Evolutionary conservation across 2,797 vertebrate species (phyloP).

Genomic region (Coregonus sp.): DNA sequence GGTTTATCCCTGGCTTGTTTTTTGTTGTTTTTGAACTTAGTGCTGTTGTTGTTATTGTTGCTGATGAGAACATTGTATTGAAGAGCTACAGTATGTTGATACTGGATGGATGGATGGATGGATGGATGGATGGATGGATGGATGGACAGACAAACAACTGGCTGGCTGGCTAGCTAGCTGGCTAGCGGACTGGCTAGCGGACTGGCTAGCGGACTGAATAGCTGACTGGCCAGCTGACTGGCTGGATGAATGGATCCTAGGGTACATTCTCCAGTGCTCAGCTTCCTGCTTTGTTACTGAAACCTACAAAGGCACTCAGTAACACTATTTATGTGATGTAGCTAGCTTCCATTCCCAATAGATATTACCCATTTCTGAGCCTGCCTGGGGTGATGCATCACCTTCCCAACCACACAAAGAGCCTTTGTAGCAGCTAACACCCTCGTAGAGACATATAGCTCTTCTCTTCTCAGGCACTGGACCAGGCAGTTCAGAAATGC

Average conservation of each 20-base stretch:
- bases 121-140: too few relatives aligned
- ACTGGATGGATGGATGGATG: not conserved
- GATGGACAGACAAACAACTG: not conserved
- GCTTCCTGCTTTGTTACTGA: not conserved
- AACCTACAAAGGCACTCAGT: not conserved
- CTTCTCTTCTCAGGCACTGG: too few relatives aligned
- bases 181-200: too few relatives aligned
- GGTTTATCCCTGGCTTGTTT: not conserved
- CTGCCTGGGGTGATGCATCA: not conserved
- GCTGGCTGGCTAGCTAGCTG: too few relatives aligned
- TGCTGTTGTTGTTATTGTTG: not conserved
- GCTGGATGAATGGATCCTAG: too few relatives aligned
- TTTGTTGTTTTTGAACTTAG: too few relatives aligned
- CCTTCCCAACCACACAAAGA: not conserved
- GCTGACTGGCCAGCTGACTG: too few relatives aligned
- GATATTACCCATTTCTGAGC: not conserved
- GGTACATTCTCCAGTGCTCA: too few relatives aligned
- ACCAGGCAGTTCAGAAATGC: not conserved
- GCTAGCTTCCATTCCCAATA: not conserved
- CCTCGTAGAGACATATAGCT: too few relatives aligned
- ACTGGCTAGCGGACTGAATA: too few relatives aligned
- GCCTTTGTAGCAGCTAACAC: slow-evolving; percentile 5
- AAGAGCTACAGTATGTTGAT: not conserved
- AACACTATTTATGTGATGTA: not conserved
- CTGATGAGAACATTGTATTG: not conserved